A percentile compares a stretch with the other conserved stretches of the same genome.
phyloP scores from a whole-genome alignment of 2,888 invertebrate species.

The Opisthograptis luteolata region DNA sequence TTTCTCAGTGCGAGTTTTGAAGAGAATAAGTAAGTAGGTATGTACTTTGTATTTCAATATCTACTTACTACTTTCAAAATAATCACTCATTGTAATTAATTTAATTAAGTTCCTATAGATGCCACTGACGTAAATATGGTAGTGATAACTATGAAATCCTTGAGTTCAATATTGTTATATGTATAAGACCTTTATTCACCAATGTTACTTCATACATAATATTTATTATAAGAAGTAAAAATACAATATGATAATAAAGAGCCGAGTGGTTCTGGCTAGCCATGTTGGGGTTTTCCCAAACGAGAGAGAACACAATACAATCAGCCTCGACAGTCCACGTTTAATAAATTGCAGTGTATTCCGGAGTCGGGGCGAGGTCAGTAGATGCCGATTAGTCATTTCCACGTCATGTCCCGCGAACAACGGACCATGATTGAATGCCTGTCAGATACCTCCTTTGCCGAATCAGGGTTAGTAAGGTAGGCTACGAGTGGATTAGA shows the following conservation, averaged over 20 bases:
- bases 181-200: not conserved
- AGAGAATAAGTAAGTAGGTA: no score
- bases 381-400: conserved; percentile 39
- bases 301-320: conserved; percentile 32
- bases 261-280: conserved; percentile 1
- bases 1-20: no score
- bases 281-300: conserved; percentile 23
- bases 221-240: no score
- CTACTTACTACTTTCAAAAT: no score
- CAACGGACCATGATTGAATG: conserved; percentile 33
- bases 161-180: conserved; percentile 2
- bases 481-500: conserved; percentile 12
- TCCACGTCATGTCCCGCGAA: conserved; percentile 21
- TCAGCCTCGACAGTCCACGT: conserved; percentile 33
- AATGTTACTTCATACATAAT: not conserved
- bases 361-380: conserved; percentile 28
- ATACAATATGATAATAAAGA: not conserved
- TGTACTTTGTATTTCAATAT: no score
- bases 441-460: conserved; percentile 31
- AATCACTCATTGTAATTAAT: no score
- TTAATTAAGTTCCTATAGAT: no score
- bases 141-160: conserved; percentile 3
- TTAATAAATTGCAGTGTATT: conserved; percentile 25
- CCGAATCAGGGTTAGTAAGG: conserved; percentile 30
- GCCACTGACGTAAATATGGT: not conserved